A percentile compares a stretch with the other conserved stretches of the same genome.
These are phyloP conservation scores for human (Homo sapiens) DNA, from an alignment of 2,113 vertebrate species.

Conservation along the genomic window GRCh38 chr4:81990001-81990500, in stretches of 20 bases:
- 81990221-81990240: constrained; percentile 35
- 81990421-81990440: constrained; percentile 38
- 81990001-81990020: not conserved
- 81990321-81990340: constrained; percentile 74
- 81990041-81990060: not conserved
- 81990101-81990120: constrained; percentile 31
- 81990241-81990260: constrained; percentile 35
- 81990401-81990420: not conserved
- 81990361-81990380: constrained; percentile 59
- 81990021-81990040: not conserved
- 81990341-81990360: constrained; percentile 72
- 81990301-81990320: constrained; percentile 76
- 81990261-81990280: constrained; percentile 72
- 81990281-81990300: constrained; percentile 59
- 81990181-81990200: not conserved
- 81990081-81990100: not conserved
- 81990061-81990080: not conserved
- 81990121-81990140: not conserved
- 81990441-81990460: not conserved
- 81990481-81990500: not conserved
- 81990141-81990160: constrained; percentile 28
- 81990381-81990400: constrained; percentile 55
- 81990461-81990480: constrained; percentile 6
- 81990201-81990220: not conserved
- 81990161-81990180: constrained; percentile 37